These are phyloP conservation scores for Phrynocephalus forsythii DNA, from an alignment of 2,797 vertebrate species.

Conservation along the genomic window DNA sequence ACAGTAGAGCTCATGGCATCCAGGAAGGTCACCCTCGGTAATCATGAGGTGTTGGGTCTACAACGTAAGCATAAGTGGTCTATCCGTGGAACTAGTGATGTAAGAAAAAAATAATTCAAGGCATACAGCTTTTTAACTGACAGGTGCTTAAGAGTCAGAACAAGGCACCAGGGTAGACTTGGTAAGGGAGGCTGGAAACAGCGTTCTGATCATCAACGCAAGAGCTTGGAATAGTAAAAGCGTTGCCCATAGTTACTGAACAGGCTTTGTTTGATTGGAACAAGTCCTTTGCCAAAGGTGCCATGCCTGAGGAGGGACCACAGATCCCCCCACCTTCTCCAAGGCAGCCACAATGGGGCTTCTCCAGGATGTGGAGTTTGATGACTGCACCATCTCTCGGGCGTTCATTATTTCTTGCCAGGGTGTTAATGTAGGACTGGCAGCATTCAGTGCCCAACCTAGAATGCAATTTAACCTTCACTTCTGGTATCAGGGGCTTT, in stretches of 20 bases:
- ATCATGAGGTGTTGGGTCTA: too few relatives aligned
- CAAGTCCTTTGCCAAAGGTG: not conserved
- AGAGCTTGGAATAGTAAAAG: not conserved
- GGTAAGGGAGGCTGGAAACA: not conserved
- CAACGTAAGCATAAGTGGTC: too few relatives aligned
- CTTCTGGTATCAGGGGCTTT: not conserved
- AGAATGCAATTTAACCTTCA: not conserved
- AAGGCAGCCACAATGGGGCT: not conserved
- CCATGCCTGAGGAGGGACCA: not conserved
- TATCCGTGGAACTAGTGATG: too few relatives aligned
- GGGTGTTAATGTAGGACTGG: not conserved
- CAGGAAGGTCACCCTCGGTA: too few relatives aligned
- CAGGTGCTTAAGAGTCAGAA: not conserved
- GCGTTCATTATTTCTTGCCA: constrained; percentile 18
- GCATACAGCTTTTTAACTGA: not conserved
- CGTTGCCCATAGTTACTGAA: constrained; percentile 9
- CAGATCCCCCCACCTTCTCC: not conserved
- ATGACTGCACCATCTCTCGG: too few relatives aligned
- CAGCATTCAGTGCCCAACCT: not conserved
- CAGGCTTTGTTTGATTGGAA: not conserved
- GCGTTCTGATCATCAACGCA: not conserved
- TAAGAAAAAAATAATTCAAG: too few relatives aligned
- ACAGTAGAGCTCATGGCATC: too few relatives aligned
- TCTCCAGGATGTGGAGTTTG: not conserved
- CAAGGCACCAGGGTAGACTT: not conserved